Conservation (phyloP, 1,140 invertebrate species). For the Latrodectus geometricus region DNA sequence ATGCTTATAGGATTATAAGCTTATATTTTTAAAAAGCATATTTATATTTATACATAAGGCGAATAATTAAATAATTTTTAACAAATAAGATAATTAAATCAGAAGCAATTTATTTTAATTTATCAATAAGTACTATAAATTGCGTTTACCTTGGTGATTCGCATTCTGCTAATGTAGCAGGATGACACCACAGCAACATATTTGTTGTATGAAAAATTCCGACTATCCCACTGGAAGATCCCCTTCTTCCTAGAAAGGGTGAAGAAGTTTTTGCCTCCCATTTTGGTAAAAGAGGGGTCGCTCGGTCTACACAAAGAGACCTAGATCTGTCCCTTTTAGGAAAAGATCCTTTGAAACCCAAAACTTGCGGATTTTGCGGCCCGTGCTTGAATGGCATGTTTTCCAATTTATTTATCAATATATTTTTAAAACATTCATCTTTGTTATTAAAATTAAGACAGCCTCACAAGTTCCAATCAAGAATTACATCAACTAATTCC, state of each 20-base stretch:
- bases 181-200: conserved; percentile 58
- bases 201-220: conserved; percentile 57
- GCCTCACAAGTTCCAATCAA: too few relatives aligned
- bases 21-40: too few relatives aligned
- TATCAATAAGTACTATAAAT: too few relatives aligned
- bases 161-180: conserved; percentile 27
- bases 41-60: too few relatives aligned
- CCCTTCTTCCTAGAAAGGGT: conserved; percentile 50
- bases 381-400: conserved; percentile 53
- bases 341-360: conserved; percentile 9
- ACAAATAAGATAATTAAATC: too few relatives aligned
- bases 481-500: too few relatives aligned
- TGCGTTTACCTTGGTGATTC: conserved; percentile 43
- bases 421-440: too few relatives aligned
- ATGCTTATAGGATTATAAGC: too few relatives aligned
- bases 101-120: too few relatives aligned
- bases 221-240: conserved; percentile 54
- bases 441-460: too few relatives aligned
- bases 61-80: too few relatives aligned
- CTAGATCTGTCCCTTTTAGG: conserved; percentile 65
- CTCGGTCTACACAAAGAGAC: conserved; percentile 65
- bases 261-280: conserved; percentile 42
- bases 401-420: background rate
- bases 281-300: conserved; percentile 62
- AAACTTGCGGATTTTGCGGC: conserved; percentile 24